Percentiles rank a stretch among this genome's conserved stretches.
phyloP scores from a whole-genome alignment of 2,113 vertebrate genomes.

The Athene cunicularia region DNA sequence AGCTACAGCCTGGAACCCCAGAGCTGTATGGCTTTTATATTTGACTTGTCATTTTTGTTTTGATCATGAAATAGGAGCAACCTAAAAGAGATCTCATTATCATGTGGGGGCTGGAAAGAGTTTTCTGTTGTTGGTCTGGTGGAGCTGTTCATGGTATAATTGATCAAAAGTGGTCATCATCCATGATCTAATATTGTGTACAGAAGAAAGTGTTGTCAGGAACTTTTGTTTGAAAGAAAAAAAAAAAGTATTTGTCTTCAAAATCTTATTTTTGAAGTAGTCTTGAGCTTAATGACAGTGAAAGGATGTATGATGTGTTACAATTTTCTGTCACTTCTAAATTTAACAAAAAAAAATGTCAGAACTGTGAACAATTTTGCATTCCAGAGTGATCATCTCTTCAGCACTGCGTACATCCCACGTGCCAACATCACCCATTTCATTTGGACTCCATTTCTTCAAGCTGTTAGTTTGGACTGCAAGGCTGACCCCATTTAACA shows the following conservation, averaged over 20 bases:
- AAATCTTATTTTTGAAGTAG: constrained; percentile 1
- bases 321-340: constrained; percentile 46
- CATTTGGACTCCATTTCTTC: background rate
- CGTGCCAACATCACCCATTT: background rate
- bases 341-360: background rate
- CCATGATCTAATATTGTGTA: background rate
- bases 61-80: background rate
- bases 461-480: background rate
- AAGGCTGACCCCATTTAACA: background rate
- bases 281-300: background rate
- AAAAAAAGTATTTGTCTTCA: constrained; percentile 2
- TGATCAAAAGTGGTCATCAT: background rate
- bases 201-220: background rate
- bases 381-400: constrained; percentile 13
- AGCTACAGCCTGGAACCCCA: background rate
- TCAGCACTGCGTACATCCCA: background rate
- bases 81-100: background rate
- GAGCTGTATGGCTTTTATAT: background rate
- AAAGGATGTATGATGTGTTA: constrained; percentile 28
- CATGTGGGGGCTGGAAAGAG: background rate
- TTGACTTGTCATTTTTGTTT: background rate
- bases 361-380: constrained; percentile 6
- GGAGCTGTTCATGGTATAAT: background rate
- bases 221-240: background rate
- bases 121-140: background rate